A percentile compares a stretch with the other conserved stretches of the same genome.
These are phyloP conservation scores for Puma concolor DNA, from an alignment of 2,113 vertebrate species.

Conservation along the genomic window DNA sequence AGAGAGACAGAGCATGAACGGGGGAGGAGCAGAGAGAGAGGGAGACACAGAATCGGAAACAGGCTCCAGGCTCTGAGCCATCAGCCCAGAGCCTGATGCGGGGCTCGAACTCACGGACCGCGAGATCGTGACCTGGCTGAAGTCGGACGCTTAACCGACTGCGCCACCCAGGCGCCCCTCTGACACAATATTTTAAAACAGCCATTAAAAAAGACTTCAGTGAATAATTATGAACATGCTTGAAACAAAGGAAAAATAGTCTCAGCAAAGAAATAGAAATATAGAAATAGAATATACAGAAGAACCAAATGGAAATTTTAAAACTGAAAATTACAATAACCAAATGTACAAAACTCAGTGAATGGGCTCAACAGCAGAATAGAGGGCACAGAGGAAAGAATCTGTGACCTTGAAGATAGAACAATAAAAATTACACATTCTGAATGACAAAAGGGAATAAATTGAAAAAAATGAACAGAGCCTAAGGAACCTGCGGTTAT, in stretches of 20 bases:
- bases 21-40: too few species aligned
- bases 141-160: too few species aligned
- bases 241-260: slow-evolving; percentile 19
- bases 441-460: background rate
- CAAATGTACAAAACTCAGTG: background rate
- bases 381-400: background rate
- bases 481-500: background rate
- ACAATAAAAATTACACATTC: background rate
- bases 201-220: background rate
- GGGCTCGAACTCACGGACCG: too few species aligned
- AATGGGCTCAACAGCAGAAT: background rate
- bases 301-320: background rate
- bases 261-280: background rate
- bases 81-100: too few species aligned
- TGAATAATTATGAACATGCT: background rate
- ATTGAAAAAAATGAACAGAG: background rate
- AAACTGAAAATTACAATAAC: background rate
- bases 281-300: slow-evolving; percentile 11
- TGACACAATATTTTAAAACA: background rate
- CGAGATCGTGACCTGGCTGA: too few species aligned
- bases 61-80: too few species aligned
- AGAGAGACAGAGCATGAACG: too few species aligned
- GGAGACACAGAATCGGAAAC: too few species aligned
- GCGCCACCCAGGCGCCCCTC: too few species aligned
- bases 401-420: background rate